Percentiles rank a stretch among this genome's conserved stretches.
Evolutionary conservation across 2,888 invertebrate genomes (phyloP).

Genomic region (Drosophila infuscata): DNA sequence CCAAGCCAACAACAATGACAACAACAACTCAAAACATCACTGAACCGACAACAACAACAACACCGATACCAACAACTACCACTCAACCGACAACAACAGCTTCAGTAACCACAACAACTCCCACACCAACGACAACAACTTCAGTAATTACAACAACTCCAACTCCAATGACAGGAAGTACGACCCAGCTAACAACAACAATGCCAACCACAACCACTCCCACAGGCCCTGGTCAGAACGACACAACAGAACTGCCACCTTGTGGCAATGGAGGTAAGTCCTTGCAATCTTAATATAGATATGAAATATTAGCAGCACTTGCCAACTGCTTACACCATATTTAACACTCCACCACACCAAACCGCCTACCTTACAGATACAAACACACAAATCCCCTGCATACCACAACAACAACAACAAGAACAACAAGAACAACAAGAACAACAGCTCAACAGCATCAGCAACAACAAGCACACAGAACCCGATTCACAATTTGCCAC

Average conservation of each 20-base stretch:
- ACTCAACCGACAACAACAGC: slow-evolving; percentile 8
- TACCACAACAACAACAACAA: slow-evolving; percentile 26
- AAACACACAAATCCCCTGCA: slow-evolving; percentile 47
- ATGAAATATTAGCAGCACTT: slow-evolving; percentile 3
- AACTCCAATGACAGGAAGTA: slow-evolving; percentile 4
- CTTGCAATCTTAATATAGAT: neutral
- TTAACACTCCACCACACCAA: slow-evolving; percentile 35
- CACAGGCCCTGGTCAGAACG: slow-evolving; percentile 21
- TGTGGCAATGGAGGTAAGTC: slow-evolving; percentile 36
- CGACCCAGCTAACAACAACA: slow-evolving; percentile 11
- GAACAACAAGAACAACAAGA: slow-evolving; percentile 12
- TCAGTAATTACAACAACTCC: slow-evolving; percentile 5
- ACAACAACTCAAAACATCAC: neutral
- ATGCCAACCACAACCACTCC: slow-evolving; percentile 14
- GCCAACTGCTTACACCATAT: slow-evolving; percentile 1
- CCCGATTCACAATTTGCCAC: slow-evolving; percentile 23
- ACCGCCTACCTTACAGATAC: slow-evolving; percentile 58
- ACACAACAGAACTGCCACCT: slow-evolving; percentile 28
- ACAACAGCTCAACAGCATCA: slow-evolving; percentile 26
- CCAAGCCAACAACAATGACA: slow-evolving; percentile 2
- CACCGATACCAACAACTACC: neutral
- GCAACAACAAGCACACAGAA: slow-evolving; percentile 17
- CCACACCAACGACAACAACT: slow-evolving; percentile 14
- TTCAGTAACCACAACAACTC: neutral
- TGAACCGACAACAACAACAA: slow-evolving; percentile 5